Base-by-base conservation (phyloP, 1,140 invertebrate genomes). In the Bombus haemorrhoidalis region DNA sequence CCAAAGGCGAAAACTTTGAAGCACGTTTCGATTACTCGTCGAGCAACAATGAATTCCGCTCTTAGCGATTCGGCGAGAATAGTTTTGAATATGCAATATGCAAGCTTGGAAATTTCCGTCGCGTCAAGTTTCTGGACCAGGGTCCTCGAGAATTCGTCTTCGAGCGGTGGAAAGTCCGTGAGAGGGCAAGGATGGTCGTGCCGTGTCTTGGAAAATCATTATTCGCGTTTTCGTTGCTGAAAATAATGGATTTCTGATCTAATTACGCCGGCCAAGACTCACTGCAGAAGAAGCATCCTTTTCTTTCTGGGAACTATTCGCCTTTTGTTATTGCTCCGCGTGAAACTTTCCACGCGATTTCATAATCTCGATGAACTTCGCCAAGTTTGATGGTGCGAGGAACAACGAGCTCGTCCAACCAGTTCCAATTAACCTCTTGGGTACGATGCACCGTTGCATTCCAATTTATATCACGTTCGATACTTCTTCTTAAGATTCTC, bases 241-340 rank as follows among this genome's bases (percentile, higher is more conserved):
- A 73, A 81, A 81, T 81, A 81, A 81, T 81, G 80, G 68, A 81
- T 81, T 81, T 62, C 80, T 74, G 69, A 81, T 81, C 69, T 71
- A 81, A 81, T 81, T 81, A 74, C 15, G 2, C 0, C 18, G 22
- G 34, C 5, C 18, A 8, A 22, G 34, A 74, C 39, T 53, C n/a
- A 25, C 18, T 9, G 28, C 22, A n/a, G 10, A 22, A 34, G 64
- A 1, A 28, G 15, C 47, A 10, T 69, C 34, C 34, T 34, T 53
- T 53, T 53, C 34, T n/a, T 59, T 32, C 39, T 28, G 47, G 0
- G 18, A 53, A 53, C 15, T 53, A 53, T 18, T 39, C n/a, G 53
- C 37, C 53, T 9, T 15, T 15, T n/a, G 39, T 32, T 62, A 41
- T 43, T 47, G 53, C 53, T 10, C 25, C 13, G 57, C 37, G 43